Base-by-base conservation (phyloP, 2,797 vertebrate species). In the Cuniculus paca region DNA sequence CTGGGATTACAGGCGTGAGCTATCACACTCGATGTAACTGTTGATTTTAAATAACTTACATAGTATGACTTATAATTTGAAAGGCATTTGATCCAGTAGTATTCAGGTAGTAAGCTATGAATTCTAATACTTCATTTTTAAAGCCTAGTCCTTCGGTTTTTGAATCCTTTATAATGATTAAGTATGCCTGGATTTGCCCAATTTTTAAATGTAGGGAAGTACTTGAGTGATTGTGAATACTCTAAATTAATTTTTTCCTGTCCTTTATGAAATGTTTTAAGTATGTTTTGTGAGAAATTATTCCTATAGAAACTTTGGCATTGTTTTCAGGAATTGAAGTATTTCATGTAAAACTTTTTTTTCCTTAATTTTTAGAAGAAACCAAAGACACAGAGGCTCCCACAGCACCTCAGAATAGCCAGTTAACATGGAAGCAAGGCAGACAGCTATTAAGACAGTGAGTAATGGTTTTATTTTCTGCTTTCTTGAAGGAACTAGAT, bases 341-440 rank as follows among this genome's bases (percentile, higher is more conserved):
- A 93, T 83, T 31, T 14, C 58, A 5, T 91, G 31, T 91, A 74
- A 88, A 26, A 6, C 96, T 97, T 87, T 98, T 90, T 84, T 90
- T 84, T 97, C 31, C 81, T 96, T 89, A 89, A 95, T 89, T 95
- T 98, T 91, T 97, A 99, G 99, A 99, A 99, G 99, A 99, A 99
- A 99, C 99, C 99, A 99, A 99, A 99, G 99, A 99, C 96, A 99
- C 98, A 0, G 99, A 99, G 97, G 99, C 99, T 98, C 99, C 99
- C 5, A 98, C 99, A 94, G 99, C 99, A 98, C 99, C 99, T 97
- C 99, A 99, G 72, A 99, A 99, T 98, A 99, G 99, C 98, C 99
- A 99, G 96, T 98, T 99, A 98, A 99, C 99, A 68, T 99, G 99
- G 99, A 99, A 99, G 98, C 99, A 99, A 99, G 99, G 99, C 97